phyloP scores from a whole-genome alignment of 37 sponge, comb jelly and placozoan species.

The Ianthella basta region DNA sequence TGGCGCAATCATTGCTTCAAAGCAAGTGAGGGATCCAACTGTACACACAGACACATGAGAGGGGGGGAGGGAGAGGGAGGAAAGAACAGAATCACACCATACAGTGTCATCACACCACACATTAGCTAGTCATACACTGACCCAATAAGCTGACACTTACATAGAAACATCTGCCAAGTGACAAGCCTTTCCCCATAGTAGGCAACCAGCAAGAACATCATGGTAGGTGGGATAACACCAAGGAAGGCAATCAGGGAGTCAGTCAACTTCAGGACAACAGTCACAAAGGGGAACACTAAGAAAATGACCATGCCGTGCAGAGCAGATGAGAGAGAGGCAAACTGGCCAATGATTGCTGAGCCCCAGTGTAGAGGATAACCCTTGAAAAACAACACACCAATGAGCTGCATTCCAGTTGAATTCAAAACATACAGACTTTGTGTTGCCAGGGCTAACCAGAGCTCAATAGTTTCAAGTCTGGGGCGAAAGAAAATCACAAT shows the following conservation, averaged over 20 bases:
- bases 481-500: conserved; percentile 45
- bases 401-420: conserved; percentile 8
- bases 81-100: no score
- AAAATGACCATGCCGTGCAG: conserved; percentile 33
- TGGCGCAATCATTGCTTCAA: conserved; percentile 42
- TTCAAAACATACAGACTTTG: conserved; percentile 19
- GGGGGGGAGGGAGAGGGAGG: no score
- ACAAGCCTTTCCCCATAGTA: background rate
- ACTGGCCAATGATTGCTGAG: conserved; percentile 35
- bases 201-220: conserved; percentile 28
- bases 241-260: conserved; percentile 54
- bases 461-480: conserved; percentile 3
- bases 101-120: no score
- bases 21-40: conserved; percentile 34
- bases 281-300: conserved; percentile 51
- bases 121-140: no score
- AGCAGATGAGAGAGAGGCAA: background rate
- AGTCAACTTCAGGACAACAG: conserved; percentile 39
- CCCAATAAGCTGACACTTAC: conserved; percentile 46
- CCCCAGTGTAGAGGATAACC: conserved; percentile 45
- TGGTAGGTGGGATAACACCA: conserved; percentile 19
- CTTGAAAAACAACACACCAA: conserved; percentile 44
- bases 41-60: background rate
- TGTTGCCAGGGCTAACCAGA: conserved; percentile 33
- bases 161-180: conserved; percentile 53